Base-by-base conservation (phyloP, 2,888 invertebrate genomes). In the Nemotelus pantherinus region DNA sequence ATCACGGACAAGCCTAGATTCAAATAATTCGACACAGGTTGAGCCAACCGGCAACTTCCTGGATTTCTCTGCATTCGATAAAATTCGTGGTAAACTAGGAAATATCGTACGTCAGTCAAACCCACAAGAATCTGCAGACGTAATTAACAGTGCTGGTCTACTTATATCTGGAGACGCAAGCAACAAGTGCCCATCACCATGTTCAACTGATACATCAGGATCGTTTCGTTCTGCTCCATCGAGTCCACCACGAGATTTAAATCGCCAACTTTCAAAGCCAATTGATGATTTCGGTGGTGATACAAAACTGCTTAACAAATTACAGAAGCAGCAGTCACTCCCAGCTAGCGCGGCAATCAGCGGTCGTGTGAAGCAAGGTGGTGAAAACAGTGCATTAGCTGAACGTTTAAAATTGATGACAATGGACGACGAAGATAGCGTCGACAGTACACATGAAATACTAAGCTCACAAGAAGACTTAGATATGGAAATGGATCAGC, bases 241-340 rank as follows among this genome's bases (percentile, higher is more conserved):
- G 48, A 90, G 91, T 9, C 91, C 92, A 82, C 60, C 74, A 4
- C 3, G 63, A 39, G 74, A 74, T 48, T 63, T 74, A 43, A 60
- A 45, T 3, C 87, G 90, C 3, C 88, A 91, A 67, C 84, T 92
- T 47, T 90, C 91, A 0, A 88, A 91, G 80, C 70, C 70, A 6
- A 92, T 93, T 0, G 93, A 93, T 83, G 94, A 93, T 84, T 93
- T 93, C 85, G 94, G 93, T 0, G 93, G 93, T n/a, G 94, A 94
- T 85, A 92, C 93, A 4, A 92, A 93, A 83, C 92, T 94, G 53
- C 86, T 93, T 50, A 92, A 92, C 82, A 93, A 93, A 83, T 85
- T 93, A 65, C 92, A 92, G 83, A 89, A 90, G 83, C 86, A 89
- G 77, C 82, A 84, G 78, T 83, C 84, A 41, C 78, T 83, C 48